phyloP scores from a whole-genome alignment of 2,888 invertebrate species.

The Agrotis clavis region DNA sequence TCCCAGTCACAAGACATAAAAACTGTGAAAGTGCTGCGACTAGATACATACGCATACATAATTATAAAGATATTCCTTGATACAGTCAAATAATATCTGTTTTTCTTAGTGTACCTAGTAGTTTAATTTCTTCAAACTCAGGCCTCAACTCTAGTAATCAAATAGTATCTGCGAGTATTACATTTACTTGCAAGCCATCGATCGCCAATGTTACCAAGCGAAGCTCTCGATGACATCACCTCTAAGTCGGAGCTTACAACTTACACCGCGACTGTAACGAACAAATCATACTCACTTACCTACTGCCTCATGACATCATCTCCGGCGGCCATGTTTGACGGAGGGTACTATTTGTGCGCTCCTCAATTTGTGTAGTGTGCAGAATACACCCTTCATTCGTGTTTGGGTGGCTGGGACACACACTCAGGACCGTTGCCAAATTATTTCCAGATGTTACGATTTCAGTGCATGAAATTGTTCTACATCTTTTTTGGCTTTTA shows the following conservation, averaged over 20 bases:
- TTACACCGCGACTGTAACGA: not conserved
- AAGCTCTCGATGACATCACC: constrained; percentile 40
- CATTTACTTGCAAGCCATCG: constrained; percentile 8
- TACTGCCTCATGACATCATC: constrained; percentile 32
- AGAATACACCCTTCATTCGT: constrained; percentile 1
- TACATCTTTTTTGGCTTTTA: not conserved
- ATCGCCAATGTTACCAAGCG: not conserved
- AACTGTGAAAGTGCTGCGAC: no score
- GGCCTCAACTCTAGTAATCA: no score
- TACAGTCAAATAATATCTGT: no score
- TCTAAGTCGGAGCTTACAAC: constrained; percentile 2
- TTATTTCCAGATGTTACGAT: constrained; percentile 31
- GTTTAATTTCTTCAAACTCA: not conserved
- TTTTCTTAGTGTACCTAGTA: no score
- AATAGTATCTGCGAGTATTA: not conserved
- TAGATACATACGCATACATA: no score
- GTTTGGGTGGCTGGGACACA: constrained; percentile 2
- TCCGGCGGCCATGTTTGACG: constrained; percentile 25
- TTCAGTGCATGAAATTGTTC: not conserved
- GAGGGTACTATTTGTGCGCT: no score
- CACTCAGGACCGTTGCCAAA: constrained; percentile 10
- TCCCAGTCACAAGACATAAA: no score
- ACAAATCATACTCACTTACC: not conserved
- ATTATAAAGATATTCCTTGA: no score
- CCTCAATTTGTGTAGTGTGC: not conserved